Base-by-base conservation (phyloP, 2,113 vertebrate species). In the Dissostichus mawsoni region DNA sequence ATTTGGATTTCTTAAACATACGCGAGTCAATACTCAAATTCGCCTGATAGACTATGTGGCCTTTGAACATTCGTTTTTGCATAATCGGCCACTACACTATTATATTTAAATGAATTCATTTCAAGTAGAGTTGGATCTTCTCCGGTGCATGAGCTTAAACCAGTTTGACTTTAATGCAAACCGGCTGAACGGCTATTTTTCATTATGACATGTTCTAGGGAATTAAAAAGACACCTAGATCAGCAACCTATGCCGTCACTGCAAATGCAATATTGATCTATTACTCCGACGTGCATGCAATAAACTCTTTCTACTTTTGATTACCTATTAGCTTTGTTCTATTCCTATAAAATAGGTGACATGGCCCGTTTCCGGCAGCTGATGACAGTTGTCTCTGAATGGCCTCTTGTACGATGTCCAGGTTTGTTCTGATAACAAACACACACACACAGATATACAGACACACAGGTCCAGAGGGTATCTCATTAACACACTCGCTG, bases 401-500 rank as follows among this genome's bases (percentile, higher is more conserved):
- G 52, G 18, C 73, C 75, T 81, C 74, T 47, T 82, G 36, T 71
- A 69, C 81, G 48, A 62, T 74, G 76, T 73, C 4, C 23, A 47
- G 36, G 51, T 45, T 56, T 52, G 17, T 73, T 66, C 29, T 23
- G 33, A 65, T 58, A 63, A 58, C 16, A 71, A 59, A 65, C 59
- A 80, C 18, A 41, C 47, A 25, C n/a, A 51, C 13, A 48, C 17
- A 53, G 67, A 51, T 51, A n/a, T 13, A 76, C 16, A 74, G 69
- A 78, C 16, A n/a, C 13, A 77, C 59, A 82, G 8, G 36, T 76
- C 76, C 67, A 81, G 83, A 78, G 83, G 87, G 72, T 56, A 68
- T 83, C 76, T 90, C 74, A 92, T 92, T 90, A 93, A 81, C 87
- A 72, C 73, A 71, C 52, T 92, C 90, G 84, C 57, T 58, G 74